phyloP scores from a whole-genome alignment of 2,113 vertebrate genomes.

The Megaptera novaeangliae region DNA sequence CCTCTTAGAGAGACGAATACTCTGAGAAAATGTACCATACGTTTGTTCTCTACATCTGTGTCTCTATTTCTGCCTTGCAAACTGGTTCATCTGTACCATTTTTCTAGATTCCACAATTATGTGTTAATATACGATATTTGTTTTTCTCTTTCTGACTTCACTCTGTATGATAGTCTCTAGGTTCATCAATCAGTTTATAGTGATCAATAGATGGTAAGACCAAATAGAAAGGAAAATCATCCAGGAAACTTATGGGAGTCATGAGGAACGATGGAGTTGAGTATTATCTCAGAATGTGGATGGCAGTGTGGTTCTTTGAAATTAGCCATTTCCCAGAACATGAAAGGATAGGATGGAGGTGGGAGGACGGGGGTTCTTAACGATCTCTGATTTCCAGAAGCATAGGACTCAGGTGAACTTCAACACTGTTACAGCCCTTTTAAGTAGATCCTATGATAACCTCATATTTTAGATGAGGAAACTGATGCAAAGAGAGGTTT shows the following conservation, averaged over 20 bases:
- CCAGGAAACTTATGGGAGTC: too few species aligned
- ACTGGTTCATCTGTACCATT: too few species aligned
- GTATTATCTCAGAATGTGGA: neutral
- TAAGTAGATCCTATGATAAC: neutral
- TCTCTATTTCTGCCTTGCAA: too few species aligned
- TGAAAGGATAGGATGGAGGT: neutral
- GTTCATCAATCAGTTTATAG: neutral
- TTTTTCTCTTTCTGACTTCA: too few species aligned
- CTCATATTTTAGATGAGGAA: neutral
- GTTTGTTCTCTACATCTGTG: too few species aligned
- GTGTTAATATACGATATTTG: too few species aligned
- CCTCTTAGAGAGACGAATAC: neutral
- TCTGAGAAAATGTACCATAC: neutral
- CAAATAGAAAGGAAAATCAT: neutral
- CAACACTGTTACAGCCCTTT: neutral
- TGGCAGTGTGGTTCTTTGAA: fast-evolving
- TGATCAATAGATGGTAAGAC: neutral
- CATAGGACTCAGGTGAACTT: neutral
- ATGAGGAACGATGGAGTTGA: too few species aligned
- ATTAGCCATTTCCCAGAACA: neutral
- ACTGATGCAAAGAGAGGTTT: neutral
- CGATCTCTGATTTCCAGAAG: neutral
- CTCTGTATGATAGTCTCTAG: too few species aligned
- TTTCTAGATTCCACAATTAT: too few species aligned
- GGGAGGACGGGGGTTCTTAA: neutral